A percentile compares a stretch with the other conserved stretches of the same genome.
Conservation (phyloP, 2,113 vertebrate species). For the Sander lucioperca region DNA sequence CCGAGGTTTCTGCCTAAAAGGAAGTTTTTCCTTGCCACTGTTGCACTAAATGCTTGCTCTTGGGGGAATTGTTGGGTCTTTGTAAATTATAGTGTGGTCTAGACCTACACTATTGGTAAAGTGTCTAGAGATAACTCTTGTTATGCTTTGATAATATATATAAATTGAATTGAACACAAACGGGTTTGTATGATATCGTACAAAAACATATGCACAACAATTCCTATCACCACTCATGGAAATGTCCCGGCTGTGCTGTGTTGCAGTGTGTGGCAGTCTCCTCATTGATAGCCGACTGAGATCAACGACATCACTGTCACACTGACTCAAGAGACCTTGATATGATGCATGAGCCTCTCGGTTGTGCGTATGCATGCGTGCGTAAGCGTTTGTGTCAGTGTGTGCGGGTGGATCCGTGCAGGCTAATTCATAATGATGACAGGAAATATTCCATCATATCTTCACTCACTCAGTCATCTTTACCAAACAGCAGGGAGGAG, state of each 20-base stretch:
- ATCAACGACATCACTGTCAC: constrained; percentile 71
- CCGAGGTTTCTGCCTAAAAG: too few relatives aligned
- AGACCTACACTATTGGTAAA: too few relatives aligned
- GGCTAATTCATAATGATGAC: constrained; percentile 82
- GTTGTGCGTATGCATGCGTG: constrained; percentile 13
- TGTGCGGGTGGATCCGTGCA: constrained; percentile 23
- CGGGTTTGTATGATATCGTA: too few relatives aligned
- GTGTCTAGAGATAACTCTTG: too few relatives aligned
- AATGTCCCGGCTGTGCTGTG: constrained; percentile 21
- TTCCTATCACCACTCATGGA: background rate
- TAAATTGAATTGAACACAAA: too few relatives aligned
- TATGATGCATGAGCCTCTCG: constrained; percentile 66
- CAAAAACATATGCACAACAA: too few relatives aligned
- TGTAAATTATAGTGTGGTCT: too few relatives aligned
- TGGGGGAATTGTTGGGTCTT: too few relatives aligned
- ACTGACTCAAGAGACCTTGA: constrained; percentile 72
- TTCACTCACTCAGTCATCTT: constrained; percentile 71
- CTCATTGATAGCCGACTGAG: constrained; percentile 57
- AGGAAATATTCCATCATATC: constrained; percentile 80
- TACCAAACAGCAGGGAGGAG: constrained; percentile 65
- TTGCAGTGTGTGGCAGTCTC: constrained; percentile 27
- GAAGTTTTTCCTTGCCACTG: too few relatives aligned
- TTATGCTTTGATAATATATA: too few relatives aligned
- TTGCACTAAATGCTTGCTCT: too few relatives aligned
- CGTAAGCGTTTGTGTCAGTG: constrained; percentile 7